Evolutionary conservation across 1,140 invertebrate species (phyloP).

Genomic region (Reticulitermes speratus): DNA sequence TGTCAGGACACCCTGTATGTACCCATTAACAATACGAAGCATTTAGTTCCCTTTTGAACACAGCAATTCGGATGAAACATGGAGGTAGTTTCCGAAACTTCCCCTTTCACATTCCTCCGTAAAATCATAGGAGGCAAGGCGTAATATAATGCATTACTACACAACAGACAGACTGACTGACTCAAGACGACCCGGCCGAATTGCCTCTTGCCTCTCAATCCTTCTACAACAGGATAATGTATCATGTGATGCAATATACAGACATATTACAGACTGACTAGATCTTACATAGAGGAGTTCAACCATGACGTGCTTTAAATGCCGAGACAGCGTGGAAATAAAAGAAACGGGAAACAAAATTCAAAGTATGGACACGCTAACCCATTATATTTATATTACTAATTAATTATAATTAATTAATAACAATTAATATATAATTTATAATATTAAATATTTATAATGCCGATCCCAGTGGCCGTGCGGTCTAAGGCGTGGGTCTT

Average conservation of each 20-base stretch:
- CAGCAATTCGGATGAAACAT: neutral
- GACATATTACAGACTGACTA: neutral
- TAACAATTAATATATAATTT: too few relatives aligned
- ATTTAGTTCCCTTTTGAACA: neutral
- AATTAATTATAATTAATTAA: too few relatives aligned
- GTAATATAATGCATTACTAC: neutral
- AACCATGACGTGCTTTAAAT: too few relatives aligned
- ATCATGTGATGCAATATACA: neutral
- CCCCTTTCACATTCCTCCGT: neutral
- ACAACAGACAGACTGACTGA: neutral
- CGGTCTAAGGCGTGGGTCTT: too few relatives aligned
- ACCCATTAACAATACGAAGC: neutral
- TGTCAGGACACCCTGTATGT: too few relatives aligned
- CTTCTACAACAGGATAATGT: neutral
- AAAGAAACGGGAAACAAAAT: too few relatives aligned
- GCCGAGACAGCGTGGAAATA: too few relatives aligned
- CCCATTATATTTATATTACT: too few relatives aligned
- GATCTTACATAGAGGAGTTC: too few relatives aligned
- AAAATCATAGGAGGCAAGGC: neutral
- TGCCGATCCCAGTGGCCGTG: too few relatives aligned
- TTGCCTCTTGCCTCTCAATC: neutral
- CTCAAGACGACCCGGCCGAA: neutral
- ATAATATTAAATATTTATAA: too few relatives aligned
- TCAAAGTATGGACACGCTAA: too few relatives aligned
- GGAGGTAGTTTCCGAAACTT: neutral